These are phyloP conservation scores for Macrostomum lignano DNA, from an alignment of 1,140 invertebrate species.

Conservation along the genomic window DNA sequence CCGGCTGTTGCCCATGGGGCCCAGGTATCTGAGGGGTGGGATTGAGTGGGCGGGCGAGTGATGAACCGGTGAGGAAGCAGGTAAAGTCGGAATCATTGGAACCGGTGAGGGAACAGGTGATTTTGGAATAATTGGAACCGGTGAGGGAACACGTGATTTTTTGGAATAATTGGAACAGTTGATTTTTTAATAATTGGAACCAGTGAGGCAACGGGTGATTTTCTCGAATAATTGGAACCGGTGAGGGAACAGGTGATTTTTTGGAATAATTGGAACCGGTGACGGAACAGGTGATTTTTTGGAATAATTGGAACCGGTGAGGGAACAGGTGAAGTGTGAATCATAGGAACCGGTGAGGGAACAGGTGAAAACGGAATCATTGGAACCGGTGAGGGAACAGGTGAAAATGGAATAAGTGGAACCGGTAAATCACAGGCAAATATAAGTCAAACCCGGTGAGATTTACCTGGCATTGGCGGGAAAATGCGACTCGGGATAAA, in stretches of 20 bases:
- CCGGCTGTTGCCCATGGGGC: neutral
- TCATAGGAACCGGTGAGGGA: neutral
- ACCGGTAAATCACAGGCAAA: neutral
- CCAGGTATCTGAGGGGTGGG: neutral
- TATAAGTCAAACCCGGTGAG: neutral
- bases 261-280: too few relatives aligned
- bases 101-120: neutral
- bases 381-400: neutral
- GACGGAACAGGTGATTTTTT: neutral
- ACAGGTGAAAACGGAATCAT: neutral
- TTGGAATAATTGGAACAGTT: slow-evolving; percentile 4
- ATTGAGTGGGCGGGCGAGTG: too few relatives aligned
- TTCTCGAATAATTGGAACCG: too few relatives aligned
- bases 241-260: too few relatives aligned
- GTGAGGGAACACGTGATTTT: slow-evolving; percentile 6
- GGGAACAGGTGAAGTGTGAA: neutral
- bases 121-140: neutral
- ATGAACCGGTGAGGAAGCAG: slow-evolving; percentile 1
- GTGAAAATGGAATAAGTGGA: too few relatives aligned
- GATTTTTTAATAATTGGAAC: too few relatives aligned
- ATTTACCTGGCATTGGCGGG: neutral
- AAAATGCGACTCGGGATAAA: slow-evolving; percentile 40
- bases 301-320: neutral
- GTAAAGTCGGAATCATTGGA: neutral
- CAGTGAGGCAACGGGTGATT: too few relatives aligned